Conservation (phyloP, 2,797 vertebrate species). For the Vespertilio murinus region DNA sequence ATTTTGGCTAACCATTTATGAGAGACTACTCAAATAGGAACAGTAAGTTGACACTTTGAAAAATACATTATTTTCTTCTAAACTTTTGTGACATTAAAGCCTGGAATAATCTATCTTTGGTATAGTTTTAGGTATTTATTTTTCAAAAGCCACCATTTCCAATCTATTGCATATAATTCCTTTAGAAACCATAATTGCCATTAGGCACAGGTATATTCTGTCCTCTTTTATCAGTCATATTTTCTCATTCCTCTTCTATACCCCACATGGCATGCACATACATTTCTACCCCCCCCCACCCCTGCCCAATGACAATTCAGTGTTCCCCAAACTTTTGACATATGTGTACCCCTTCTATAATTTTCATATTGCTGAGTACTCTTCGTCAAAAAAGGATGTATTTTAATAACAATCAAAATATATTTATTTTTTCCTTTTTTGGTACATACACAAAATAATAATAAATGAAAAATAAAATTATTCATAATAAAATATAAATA, state of each 20-base stretch:
- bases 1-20: neutral
- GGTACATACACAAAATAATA: too few species aligned
- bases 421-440: too few species aligned
- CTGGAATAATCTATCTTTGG: neutral
- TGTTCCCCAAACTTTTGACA: too few species aligned
- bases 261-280: neutral
- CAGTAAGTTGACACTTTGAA: neutral
- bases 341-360: too few species aligned
- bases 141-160: neutral
- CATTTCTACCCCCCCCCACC: neutral
- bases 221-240: neutral
- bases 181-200: neutral
- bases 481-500: too few species aligned
- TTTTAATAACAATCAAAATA: too few species aligned
- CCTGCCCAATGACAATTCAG: neutral
- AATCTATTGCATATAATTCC: neutral
- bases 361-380: too few species aligned
- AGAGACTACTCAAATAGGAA: neutral
- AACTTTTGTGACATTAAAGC: neutral
- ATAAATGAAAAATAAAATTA: too few species aligned
- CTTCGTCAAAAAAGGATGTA: too few species aligned
- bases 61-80: conserved; percentile 16
- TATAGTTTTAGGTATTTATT: neutral
- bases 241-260: neutral
- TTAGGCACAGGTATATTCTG: neutral